phyloP scores from a whole-genome alignment of 2,797 vertebrate genomes.

The Pangasius mekongensis region DNA sequence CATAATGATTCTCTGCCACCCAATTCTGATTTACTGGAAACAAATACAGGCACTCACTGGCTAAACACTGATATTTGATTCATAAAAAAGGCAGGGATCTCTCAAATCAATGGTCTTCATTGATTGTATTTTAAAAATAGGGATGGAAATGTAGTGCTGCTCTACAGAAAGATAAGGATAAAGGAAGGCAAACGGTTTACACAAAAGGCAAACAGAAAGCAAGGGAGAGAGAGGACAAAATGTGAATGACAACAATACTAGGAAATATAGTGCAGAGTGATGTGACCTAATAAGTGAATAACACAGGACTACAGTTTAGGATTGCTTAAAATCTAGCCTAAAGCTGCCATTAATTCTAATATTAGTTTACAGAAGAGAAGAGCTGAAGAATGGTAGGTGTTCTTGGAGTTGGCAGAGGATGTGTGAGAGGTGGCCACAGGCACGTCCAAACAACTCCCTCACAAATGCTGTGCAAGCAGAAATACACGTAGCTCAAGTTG shows the following conservation, averaged over 20 bases:
- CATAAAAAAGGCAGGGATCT: slow-evolving; percentile 13
- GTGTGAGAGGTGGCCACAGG: slow-evolving; percentile 10
- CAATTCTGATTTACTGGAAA: slow-evolving; percentile 16
- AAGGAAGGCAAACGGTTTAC: slow-evolving; percentile 24
- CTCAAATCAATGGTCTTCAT: slow-evolving; percentile 34
- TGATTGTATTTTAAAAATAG: slow-evolving; percentile 31
- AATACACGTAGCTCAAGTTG: slow-evolving; percentile 41
- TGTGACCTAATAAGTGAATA: background rate
- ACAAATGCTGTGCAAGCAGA: slow-evolving; percentile 32
- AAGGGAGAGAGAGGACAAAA: background rate
- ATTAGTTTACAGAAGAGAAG: slow-evolving; percentile 23
- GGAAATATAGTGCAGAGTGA: background rate
- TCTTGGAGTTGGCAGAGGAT: slow-evolving; percentile 24
- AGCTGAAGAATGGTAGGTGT: slow-evolving; percentile 22
- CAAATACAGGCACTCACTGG: slow-evolving; percentile 8
- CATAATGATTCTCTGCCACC: slow-evolving; percentile 9
- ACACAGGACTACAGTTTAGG: background rate
- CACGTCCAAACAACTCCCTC: slow-evolving; percentile 26
- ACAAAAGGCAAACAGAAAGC: slow-evolving; percentile 1
- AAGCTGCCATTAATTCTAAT: slow-evolving; percentile 19
- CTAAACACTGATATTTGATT: slow-evolving; percentile 17
- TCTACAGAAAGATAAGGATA: slow-evolving; percentile 2
- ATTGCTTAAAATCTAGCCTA: background rate
- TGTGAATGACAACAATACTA: background rate
- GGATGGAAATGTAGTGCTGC: background rate